Conservation (phyloP, 2,888 invertebrate genomes). For the Pachymerium ferrugineum region DNA sequence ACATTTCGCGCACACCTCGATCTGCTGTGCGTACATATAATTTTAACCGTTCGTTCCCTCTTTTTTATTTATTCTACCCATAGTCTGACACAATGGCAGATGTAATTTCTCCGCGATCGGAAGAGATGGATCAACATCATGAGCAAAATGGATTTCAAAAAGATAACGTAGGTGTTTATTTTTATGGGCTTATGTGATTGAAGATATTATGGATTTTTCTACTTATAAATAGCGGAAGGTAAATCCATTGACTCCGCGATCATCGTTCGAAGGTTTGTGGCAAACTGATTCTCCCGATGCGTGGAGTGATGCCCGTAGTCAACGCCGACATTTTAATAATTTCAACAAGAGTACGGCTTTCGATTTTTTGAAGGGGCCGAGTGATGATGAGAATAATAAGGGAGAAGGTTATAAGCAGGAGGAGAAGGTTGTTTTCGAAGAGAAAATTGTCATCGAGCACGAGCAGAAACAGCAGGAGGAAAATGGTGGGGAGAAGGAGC, state of each 20-base stretch:
- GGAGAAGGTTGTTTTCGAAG: background rate
- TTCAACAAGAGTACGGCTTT: conserved; percentile 27
- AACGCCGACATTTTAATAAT: conserved; percentile 28
- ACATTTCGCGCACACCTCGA: background rate
- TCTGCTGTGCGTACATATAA: background rate
- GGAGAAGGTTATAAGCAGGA: background rate
- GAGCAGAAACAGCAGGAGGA: background rate
- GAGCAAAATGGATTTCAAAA: background rate
- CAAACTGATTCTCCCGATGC: background rate
- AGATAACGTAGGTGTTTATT: background rate
- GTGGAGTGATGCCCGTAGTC: background rate
- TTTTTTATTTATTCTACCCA: background rate
- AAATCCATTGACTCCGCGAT: background rate
- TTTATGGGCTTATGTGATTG: background rate
- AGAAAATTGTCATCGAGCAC: too few relatives aligned
- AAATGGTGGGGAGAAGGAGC: conserved; percentile 4
- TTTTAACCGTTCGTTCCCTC: background rate
- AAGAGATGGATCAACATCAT: background rate
- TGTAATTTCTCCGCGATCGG: background rate
- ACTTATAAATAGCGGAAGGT: background rate
- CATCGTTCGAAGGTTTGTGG: background rate
- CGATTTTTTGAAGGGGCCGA: conserved; percentile 9
- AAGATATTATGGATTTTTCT: background rate
- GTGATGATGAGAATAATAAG: background rate
- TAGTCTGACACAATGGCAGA: background rate